Evolutionary conservation across 2,113 vertebrate genomes (phyloP), one percentile per base, ranked within the genome.

Genomic region (Indicator maculatus): DNA sequence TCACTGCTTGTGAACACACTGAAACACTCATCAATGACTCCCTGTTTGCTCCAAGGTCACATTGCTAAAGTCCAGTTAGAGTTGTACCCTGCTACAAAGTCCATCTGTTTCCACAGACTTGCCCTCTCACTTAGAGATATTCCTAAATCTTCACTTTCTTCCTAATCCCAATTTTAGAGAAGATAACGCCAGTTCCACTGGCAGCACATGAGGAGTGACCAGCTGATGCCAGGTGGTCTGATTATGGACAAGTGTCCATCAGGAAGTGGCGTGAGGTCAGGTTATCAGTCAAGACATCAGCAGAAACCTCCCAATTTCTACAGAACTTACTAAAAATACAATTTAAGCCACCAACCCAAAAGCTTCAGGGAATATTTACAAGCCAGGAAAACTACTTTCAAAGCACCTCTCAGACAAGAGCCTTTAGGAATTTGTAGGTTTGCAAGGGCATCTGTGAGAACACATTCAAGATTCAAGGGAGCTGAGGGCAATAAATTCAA

Each of bases 1-100:
- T 38, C 0, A 0, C 45, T 0, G 15, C 4, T 38, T 1, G 5
- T 12, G 61, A 28, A 0, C 5, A 7, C 58, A 9, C 38, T 8
- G 3, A 11, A 60, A 38, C 13, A 4, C 58, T 11, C 53, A 31
- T 3, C 47, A 4, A 23, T 1, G 12, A 23, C 56, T 15, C 30
- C 23, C 23, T 0, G 0, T 6, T 4, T 47, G 55, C 71, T 28
- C 88, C 71, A 44, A 36, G 59, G 64, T 17, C 1, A 0, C 1
- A 1, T 4, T 16, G 8, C 47, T 28, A 1, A 13, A 41, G 38
- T 2, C 52, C 69, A 33, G 11, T 3, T 12, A 17, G 0, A 13
- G 53, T 11, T 6, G 12, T 31, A n/a, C 13, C 26, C 33, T 67
- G 33, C 33, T 5, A 31, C 17, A 20, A 47, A 60, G 24, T 1